These are phyloP conservation scores for Oryzias dopingdopingensis DNA, from an alignment of 2,797 vertebrate genomes.

Conservation along the genomic window DNA sequence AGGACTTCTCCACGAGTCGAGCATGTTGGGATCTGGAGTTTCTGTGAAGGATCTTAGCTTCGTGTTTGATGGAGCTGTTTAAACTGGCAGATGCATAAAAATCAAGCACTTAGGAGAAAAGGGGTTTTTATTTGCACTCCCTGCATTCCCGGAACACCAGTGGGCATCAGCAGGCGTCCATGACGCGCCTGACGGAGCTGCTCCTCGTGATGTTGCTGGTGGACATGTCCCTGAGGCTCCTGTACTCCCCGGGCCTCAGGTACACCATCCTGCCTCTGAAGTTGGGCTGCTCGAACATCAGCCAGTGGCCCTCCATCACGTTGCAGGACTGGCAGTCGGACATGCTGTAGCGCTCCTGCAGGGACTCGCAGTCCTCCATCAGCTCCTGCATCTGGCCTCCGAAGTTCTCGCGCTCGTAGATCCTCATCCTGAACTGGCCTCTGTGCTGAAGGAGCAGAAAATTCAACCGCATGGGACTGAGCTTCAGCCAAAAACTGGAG, in stretches of 20 bases:
- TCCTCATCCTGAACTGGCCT: constrained; percentile 64
- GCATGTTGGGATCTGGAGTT: too few relatives aligned
- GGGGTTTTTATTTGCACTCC: constrained; percentile 25
- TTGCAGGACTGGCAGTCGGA: constrained; percentile 67
- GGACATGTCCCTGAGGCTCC: constrained; percentile 53
- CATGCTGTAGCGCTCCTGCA: constrained; percentile 57
- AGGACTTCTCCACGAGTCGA: too few relatives aligned
- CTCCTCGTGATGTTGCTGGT: constrained; percentile 43
- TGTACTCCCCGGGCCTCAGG: constrained; percentile 67
- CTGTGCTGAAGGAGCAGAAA: constrained; percentile 36
- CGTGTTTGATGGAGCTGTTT: too few relatives aligned
- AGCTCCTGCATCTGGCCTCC: constrained; percentile 67
- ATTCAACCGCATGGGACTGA: fast-evolving
- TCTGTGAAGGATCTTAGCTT: too few relatives aligned
- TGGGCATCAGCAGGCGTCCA: constrained; percentile 49
- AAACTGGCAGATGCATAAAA: not conserved
- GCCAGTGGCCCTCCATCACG: constrained; percentile 69
- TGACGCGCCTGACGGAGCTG: constrained; percentile 62
- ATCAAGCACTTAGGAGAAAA: constrained; percentile 30
- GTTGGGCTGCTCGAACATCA: constrained; percentile 65
- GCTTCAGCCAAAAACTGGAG: not conserved
- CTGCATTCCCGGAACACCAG: not conserved
- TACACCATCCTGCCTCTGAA: constrained; percentile 64
- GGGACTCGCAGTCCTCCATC: constrained; percentile 61
- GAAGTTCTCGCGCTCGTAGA: constrained; percentile 69